Percentiles rank a stretch among this genome's conserved stretches.
Conservation (phyloP, 1,140 invertebrate genomes). For the Portunus trituberculatus region DNA sequence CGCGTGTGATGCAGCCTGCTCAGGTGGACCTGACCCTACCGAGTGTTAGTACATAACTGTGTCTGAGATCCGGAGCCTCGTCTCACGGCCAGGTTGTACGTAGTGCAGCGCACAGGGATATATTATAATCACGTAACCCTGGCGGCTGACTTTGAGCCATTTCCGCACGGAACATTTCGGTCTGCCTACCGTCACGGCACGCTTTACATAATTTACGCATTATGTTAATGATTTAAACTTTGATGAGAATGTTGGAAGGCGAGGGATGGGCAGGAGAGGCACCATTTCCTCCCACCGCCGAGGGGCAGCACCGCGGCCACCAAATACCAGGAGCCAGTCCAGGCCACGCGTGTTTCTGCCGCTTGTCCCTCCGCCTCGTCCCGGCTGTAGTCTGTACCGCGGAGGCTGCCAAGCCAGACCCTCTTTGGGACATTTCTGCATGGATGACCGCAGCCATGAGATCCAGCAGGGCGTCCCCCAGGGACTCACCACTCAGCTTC, state of each 20-base stretch:
- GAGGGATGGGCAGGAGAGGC: not conserved
- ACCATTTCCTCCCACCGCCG: not conserved
- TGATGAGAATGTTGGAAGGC: not conserved
- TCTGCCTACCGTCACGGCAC: not conserved
- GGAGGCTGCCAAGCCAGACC: not conserved
- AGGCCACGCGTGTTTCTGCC: not conserved
- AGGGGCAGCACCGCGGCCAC: not conserved
- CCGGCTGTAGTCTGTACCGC: too few species aligned
- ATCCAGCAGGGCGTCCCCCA: not conserved
- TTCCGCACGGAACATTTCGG: not conserved
- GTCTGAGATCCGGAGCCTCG: not conserved
- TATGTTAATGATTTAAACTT: constrained; percentile 13
- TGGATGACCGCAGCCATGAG: not conserved
- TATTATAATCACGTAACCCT: too few species aligned
- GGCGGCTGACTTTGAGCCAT: not conserved
- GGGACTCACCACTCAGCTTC: not conserved
- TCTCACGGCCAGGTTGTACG: not conserved
- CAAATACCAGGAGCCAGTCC: not conserved
- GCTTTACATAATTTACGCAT: not conserved
- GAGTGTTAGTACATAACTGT: not conserved
- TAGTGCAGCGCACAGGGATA: not conserved
- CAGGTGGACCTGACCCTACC: not conserved
- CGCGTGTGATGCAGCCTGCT: too few species aligned
- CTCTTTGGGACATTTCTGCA: not conserved
- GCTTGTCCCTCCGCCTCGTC: not conserved